Evolutionary conservation across 37 sponge, comb jelly and placozoan species (phyloP), one percentile per base, ranked within the genome.

Genomic region (Cliona cf. orientalis): DNA sequence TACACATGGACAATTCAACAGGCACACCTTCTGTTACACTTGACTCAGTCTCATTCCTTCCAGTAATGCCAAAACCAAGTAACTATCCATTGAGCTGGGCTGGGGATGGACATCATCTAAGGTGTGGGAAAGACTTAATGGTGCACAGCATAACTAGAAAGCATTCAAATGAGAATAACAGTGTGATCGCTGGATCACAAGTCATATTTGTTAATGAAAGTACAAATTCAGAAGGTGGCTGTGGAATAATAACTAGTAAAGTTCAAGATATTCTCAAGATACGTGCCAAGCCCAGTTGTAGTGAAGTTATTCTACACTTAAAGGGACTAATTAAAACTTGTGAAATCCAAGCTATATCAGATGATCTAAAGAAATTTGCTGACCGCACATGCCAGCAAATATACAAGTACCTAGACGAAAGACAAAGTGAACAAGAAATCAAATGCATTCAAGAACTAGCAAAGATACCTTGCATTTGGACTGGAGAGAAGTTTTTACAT

Each of bases 21-120:
- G 6, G 12, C 34, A 6, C 11, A n/a, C n/a, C n/a, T 21, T 12
- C 21, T 36, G 40, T 5, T 9, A 35, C 37, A 25, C 38, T 78
- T 22, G 35, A 71, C 3, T 40, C 35, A 0, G 26, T 92, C 23
- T 82, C 85, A 2, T 93, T 93, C 55, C 39, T 93, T 0, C 91
- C 91, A 55, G 91, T 90, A 1, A 6, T 85, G 42, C 72, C 62
- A 23, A 90, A 85, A 69, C 86, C 91, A 57, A 61, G 66, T 17
- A 38, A 66, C 2, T 89, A 83, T 62, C 79, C 74, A 35, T 41
- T 89, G 19, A 38, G 44, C 5, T 89, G 90, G 90, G 35, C 66
- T 55, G 90, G 90, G 43, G 85, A 84, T 21, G 43, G 44, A 1
- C 46, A 76, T 22, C 40, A 68, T 0, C 78, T 77, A 5, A 55